A percentile compares a stretch with the other conserved stretches of the same genome.
Conservation (phyloP, 2,113 vertebrate species). For the Channa argus region DNA sequence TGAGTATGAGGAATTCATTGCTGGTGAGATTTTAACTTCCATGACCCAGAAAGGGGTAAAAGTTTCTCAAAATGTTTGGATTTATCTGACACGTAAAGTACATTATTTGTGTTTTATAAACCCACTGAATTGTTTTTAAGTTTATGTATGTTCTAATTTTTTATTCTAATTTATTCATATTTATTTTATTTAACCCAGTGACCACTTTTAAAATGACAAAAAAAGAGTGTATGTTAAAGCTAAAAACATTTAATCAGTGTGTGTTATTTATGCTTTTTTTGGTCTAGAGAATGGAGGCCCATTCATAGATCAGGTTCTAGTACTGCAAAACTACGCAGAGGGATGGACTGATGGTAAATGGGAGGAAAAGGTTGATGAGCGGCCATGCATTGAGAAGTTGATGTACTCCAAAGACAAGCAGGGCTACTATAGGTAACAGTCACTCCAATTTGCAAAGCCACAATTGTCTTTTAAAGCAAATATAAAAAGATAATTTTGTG, state of each 20-base stretch:
- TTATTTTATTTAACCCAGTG: too few relatives aligned
- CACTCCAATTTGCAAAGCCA: background rate
- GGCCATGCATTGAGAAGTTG: conserved; percentile 89
- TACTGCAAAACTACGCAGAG: conserved; percentile 93
- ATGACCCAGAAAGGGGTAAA: background rate
- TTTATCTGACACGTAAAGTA: too few relatives aligned
- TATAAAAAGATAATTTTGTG: too few relatives aligned
- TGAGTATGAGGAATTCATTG: conserved; percentile 94
- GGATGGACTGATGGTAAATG: conserved; percentile 96
- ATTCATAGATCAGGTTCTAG: conserved; percentile 93
- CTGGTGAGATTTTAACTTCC: conserved; percentile 83
- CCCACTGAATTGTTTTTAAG: too few relatives aligned
- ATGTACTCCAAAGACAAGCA: conserved; percentile 92
- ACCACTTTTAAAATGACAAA: too few relatives aligned
- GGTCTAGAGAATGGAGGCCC: conserved; percentile 93
- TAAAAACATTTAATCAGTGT: background rate
- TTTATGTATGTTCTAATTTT: too few relatives aligned
- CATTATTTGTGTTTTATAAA: too few relatives aligned
- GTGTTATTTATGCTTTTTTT: conserved; percentile 22
- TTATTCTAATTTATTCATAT: too few relatives aligned
- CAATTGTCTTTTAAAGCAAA: background rate
- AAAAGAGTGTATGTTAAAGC: too few relatives aligned
- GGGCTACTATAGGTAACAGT: conserved; percentile 89
- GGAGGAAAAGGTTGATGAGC: conserved; percentile 94
- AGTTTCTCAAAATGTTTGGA: too few relatives aligned